Evolutionary conservation across 2,113 vertebrate species (phyloP).

Genomic region (Gobio gobio): DNA sequence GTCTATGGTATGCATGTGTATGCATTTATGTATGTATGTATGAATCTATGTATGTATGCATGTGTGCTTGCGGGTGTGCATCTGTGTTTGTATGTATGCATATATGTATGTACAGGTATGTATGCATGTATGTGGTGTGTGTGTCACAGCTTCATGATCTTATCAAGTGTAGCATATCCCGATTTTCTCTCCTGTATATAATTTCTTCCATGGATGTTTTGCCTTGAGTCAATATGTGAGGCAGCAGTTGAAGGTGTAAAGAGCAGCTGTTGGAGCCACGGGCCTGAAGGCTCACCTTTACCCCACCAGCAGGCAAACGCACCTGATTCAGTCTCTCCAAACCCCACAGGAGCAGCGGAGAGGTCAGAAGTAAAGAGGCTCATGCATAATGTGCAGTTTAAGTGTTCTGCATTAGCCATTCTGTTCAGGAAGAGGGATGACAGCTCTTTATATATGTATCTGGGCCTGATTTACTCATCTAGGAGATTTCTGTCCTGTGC

Average conservation of each 20-base stretch:
- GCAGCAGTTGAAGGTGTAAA: background rate
- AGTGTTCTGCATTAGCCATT: conserved; percentile 10
- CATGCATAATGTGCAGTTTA: conserved; percentile 6
- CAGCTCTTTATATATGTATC: background rate
- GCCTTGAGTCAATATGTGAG: conserved; percentile 8
- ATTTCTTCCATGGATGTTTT: background rate
- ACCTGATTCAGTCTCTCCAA: background rate
- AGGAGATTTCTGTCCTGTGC: conserved; percentile 24
- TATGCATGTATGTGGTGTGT: background rate
- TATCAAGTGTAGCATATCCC: background rate
- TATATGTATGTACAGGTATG: too few relatives aligned
- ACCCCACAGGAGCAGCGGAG: background rate
- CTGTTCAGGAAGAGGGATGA: conserved; percentile 9
- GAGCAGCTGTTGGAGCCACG: background rate
- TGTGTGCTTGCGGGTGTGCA: too few relatives aligned
- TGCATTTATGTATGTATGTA: too few relatives aligned
- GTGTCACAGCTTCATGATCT: background rate
- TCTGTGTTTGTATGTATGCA: too few relatives aligned
- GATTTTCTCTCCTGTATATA: background rate
- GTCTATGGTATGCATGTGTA: too few relatives aligned
- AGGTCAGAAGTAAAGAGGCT: conserved; percentile 13
- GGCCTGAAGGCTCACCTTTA: conserved; percentile 14
- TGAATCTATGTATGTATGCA: too few relatives aligned
- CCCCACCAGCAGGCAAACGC: background rate
- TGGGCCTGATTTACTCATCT: conserved; percentile 25